Percentiles rank a stretch among this genome's conserved stretches.
These are phyloP conservation scores for Pygocentrus nattereri DNA, from an alignment of 2,797 vertebrate genomes.

Conservation along the genomic window DNA sequence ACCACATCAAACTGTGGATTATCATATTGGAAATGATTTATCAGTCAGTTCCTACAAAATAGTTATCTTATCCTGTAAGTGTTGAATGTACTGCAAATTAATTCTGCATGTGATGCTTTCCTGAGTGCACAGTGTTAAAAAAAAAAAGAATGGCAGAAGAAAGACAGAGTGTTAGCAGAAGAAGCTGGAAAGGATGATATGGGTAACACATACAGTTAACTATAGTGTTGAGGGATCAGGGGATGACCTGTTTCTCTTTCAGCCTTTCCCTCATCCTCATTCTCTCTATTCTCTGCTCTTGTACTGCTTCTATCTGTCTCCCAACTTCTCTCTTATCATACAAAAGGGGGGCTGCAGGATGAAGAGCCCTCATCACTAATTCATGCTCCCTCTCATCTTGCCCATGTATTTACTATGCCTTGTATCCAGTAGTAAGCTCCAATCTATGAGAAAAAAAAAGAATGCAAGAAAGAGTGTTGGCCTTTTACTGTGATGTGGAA, in stretches of 20 bases:
- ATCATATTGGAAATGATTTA: too few species aligned
- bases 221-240: slow-evolving; percentile 25
- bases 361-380: slow-evolving; percentile 56
- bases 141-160: background rate
- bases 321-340: slow-evolving; percentile 31
- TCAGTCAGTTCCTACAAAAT: background rate
- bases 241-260: slow-evolving; percentile 31
- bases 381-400: slow-evolving; percentile 41
- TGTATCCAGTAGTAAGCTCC: slow-evolving; percentile 46
- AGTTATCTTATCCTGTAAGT: background rate
- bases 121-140: background rate
- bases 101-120: background rate
- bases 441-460: slow-evolving; percentile 23
- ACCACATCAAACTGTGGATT: too few species aligned
- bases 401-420: slow-evolving; percentile 41
- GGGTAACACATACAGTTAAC: slow-evolving; percentile 31
- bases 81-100: background rate
- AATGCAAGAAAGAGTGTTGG: slow-evolving; percentile 27
- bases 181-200: slow-evolving; percentile 29
- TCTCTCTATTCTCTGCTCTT: slow-evolving; percentile 27
- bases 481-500: slow-evolving; percentile 39
- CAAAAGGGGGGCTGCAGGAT: slow-evolving; percentile 39
- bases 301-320: slow-evolving; percentile 5
- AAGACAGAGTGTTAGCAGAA: background rate
- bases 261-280: background rate